phyloP scores from a whole-genome alignment of 2,888 invertebrate species.

The Drosophila neotestacea region DNA sequence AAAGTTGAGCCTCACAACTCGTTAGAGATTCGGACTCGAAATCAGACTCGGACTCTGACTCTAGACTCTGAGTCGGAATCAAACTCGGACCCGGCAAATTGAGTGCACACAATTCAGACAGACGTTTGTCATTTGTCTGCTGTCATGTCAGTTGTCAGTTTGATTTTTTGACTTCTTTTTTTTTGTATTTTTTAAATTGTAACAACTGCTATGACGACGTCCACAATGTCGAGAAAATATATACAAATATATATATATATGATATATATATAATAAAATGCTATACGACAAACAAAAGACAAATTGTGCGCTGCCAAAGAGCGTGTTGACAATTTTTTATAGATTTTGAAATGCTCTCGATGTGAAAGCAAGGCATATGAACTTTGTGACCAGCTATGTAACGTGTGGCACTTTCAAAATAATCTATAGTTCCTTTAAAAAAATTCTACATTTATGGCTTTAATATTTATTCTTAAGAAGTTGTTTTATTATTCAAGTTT shows the following conservation, averaged over 20 bases:
- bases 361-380: constrained; percentile 26
- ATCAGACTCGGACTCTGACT: neutral
- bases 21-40: constrained; percentile 45
- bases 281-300: constrained; percentile 60
- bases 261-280: constrained; percentile 46
- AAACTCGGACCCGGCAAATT: constrained; percentile 52
- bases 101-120: constrained; percentile 66
- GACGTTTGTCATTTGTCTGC: constrained; percentile 81
- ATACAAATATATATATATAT: constrained; percentile 19
- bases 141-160: constrained; percentile 81
- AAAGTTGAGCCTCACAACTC: constrained; percentile 50
- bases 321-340: constrained; percentile 70
- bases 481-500: too few relatives aligned
- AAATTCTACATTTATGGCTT: neutral
- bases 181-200: constrained; percentile 59
- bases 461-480: too few relatives aligned
- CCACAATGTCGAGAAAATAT: constrained; percentile 30
- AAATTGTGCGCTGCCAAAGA: constrained; percentile 54
- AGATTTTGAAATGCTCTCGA: constrained; percentile 39
- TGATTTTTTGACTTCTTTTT: constrained; percentile 70
- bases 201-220: constrained; percentile 65
- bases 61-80: constrained; percentile 1
- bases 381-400: neutral
- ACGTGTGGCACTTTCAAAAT: neutral
- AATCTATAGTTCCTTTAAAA: neutral